Evolutionary conservation across 2,113 vertebrate species (phyloP).

Genomic region (Scomber colias): DNA sequence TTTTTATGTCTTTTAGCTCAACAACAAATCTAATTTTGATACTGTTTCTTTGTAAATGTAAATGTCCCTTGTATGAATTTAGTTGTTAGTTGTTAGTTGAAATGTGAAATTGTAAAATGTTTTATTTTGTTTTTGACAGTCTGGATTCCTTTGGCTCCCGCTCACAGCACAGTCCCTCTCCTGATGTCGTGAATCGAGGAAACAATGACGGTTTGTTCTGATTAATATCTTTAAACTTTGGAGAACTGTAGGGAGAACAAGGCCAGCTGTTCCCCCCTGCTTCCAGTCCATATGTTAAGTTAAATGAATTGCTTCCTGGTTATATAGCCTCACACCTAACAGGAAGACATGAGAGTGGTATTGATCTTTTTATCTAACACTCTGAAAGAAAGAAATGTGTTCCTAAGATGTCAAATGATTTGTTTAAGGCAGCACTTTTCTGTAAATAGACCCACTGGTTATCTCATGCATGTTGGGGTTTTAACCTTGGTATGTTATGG

Average conservation of each 20-base stretch:
- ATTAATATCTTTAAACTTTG: neutral
- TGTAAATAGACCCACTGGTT: conserved; percentile 48
- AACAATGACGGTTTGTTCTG: conserved; percentile 91
- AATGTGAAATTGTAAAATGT: neutral
- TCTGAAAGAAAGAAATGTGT: neutral
- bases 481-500: conserved; percentile 56
- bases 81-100: neutral
- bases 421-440: conserved; percentile 26
- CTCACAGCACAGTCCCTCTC: conserved; percentile 94
- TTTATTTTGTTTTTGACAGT: conserved; percentile 84
- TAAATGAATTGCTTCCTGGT: neutral
- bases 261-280: neutral
- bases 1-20: too few species aligned
- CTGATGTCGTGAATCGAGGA: conserved; percentile 93
- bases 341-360: neutral
- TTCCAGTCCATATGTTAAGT: neutral
- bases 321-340: neutral
- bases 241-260: neutral
- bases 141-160: conserved; percentile 97
- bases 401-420: conserved; percentile 5
- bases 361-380: neutral
- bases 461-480: conserved; percentile 30
- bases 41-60: too few species aligned
- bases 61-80: neutral
- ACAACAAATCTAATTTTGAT: too few species aligned